phyloP scores from a whole-genome alignment of 2,797 vertebrate genomes.

The Etheostoma nigrum region DNA sequence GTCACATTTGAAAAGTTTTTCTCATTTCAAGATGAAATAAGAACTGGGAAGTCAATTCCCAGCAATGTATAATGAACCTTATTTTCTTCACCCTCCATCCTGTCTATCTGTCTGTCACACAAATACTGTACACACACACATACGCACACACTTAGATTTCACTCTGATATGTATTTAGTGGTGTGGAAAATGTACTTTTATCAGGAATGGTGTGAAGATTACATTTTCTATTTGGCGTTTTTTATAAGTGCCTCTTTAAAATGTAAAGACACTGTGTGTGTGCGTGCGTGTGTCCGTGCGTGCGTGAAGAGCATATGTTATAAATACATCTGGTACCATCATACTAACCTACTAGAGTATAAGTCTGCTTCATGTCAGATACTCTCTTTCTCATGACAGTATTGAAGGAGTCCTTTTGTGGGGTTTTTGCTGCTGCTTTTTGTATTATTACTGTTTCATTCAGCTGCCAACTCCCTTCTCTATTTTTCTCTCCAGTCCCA shows the following conservation, averaged over 20 bases:
- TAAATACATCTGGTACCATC: slow-evolving; percentile 24
- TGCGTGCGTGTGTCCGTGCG: neutral
- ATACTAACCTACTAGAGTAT: slow-evolving; percentile 23
- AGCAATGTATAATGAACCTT: slow-evolving; percentile 72
- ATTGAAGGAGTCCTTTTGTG: slow-evolving; percentile 23
- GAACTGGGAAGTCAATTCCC: slow-evolving; percentile 72
- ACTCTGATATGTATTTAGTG: slow-evolving; percentile 53
- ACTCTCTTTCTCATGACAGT: slow-evolving; percentile 17
- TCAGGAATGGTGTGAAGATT: slow-evolving; percentile 54
- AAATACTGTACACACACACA: slow-evolving; percentile 33
- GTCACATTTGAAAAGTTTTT: slow-evolving; percentile 80
- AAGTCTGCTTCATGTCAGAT: slow-evolving; percentile 32
- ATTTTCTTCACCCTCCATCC: slow-evolving; percentile 19
- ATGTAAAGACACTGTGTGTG: slow-evolving; percentile 42
- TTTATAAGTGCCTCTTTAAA: slow-evolving; percentile 57
- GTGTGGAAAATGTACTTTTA: slow-evolving; percentile 75
- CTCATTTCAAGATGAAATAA: slow-evolving; percentile 79
- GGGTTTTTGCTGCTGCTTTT: slow-evolving; percentile 17
- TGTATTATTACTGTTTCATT: slow-evolving; percentile 46
- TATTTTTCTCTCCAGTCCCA: slow-evolving; percentile 85
- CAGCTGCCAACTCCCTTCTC: slow-evolving; percentile 40
- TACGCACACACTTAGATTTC: neutral
- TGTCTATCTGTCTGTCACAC: slow-evolving; percentile 50
- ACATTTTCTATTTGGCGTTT: slow-evolving; percentile 59
- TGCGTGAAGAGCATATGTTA: slow-evolving; percentile 2